Base-by-base conservation (phyloP, 92 coral and sea anemone species). In the Epizoanthus rinbou region DNA sequence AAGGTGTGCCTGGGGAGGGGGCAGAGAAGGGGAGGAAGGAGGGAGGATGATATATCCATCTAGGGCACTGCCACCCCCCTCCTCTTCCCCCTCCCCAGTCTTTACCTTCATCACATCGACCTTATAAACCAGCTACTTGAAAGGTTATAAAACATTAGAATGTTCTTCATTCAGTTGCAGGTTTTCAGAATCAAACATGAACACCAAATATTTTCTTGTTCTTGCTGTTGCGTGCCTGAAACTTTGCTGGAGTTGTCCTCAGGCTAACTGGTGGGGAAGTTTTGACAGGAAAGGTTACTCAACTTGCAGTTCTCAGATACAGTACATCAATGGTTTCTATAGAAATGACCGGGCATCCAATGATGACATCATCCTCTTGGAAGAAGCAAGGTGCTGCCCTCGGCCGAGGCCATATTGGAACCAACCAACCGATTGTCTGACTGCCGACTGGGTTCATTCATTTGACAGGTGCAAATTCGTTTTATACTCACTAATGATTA, bases 281-380 rank as follows among this genome's bases (percentile, higher is more conserved):
- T 91, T 91, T 39, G 91, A 88, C 86, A 80, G 33, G n/a, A 68
- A 59, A 18, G 94, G 89, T 22, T 85, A 84, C 76, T 80, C 84
- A 17, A 81, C n/a, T 4, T 91, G 94, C 76, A 35, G 22, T 0
- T 83, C 85, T 9, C 8, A 69, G 9, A 62, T 1, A 15, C 70
- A 81, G 60, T 91, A 88, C 71, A 37, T 91, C 57, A 85, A 60
- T 19, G 94, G 91, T 1, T 71, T 91, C 57, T 85, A 65, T 50
- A 85, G 94, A 70, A 59, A 64, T 74, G 75, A 64, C 59, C 0
- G 37, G 60, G 23, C 47, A 21, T 2, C 47, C 18, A 57, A 47
- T 54, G 91, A 91, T 28, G 24, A 54, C 7, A 85, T 91, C 57
- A 15, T 3, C 52, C 75, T 74, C 17, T 85, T 91, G n/a, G 91